Base-by-base conservation (phyloP, 2,113 vertebrate species). In the Nymphicus hollandicus region DNA sequence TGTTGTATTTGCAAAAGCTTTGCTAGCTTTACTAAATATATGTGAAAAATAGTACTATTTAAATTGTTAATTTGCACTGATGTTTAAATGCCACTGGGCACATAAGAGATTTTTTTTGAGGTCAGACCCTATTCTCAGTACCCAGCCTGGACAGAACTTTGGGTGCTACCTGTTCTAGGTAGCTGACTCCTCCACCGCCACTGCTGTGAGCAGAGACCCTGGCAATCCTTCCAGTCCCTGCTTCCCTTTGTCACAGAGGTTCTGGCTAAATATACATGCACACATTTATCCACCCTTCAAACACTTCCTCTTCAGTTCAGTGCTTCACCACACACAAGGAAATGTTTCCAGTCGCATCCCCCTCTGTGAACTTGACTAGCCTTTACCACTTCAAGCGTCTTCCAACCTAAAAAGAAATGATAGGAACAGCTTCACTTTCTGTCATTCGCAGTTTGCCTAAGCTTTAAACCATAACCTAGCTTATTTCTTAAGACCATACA, bases 281-380 rank as follows among this genome's bases (percentile, higher is more conserved):
- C 55, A 49, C 77, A 81, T 91, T 97, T 86, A 91, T 95, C 95
- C 94, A 95, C 83, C 77, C 58, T 95, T 92, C 92, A 92, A 47
- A 68, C 65, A 47, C 65, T 97, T 96, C 96, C 96, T 81, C 83
- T 81, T 66, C 56, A 74, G 60, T 79, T 64, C 69, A 35, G 64
- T 6, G 55, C 86, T 88, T 74, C 92, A 50, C 60, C 16, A 64
- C 0, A 0, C 72, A 71, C 77, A 47, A 84, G 81, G 89, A 96
- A 96, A 83, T 8, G 33, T 27, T 39, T 58, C 92, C 68, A 92
- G 76, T 49, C 76, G 88, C 91, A 91, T 96, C 95, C 94, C 73
- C 60, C 69, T 81, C 86, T 7, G n/a, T 73, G 86, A 95, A 89
- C 91, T 35, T 50, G 13, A 58, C 83, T 35, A 46, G 65, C 71